Evolutionary conservation across 2,797 vertebrate species (phyloP), one percentile per base, ranked within the genome.

Genomic region (Pangasius djambal): DNA sequence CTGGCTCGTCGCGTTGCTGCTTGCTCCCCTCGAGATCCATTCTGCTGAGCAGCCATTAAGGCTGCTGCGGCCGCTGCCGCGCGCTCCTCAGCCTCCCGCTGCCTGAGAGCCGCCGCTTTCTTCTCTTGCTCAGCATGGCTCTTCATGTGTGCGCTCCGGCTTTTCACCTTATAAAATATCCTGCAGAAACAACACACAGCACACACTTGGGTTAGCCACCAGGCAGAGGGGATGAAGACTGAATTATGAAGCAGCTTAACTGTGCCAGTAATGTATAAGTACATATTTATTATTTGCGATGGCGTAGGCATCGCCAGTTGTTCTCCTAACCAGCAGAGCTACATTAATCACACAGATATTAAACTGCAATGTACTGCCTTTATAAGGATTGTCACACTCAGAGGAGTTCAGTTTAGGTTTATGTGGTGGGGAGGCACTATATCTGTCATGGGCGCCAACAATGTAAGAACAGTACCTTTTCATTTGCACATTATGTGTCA

Each of bases 91-190:
- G 94, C 97, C 92, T 98, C 97, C 13, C 94, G 96, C 92, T 96
- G 97, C 25, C 95, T 95, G 92, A 97, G 95, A 0, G 98, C 98
- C 0, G 98, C 98, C 0, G 98, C 98, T 92, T 99, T 99, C 96
- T 99, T 99, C 93, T 99, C 99, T 94, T 99, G 98, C 94, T 99
- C 98, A 0, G 98, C 97, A 0, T 99, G 99, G 94, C 98, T 99
- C 93, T 99, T 99, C 99, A 99, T 99, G 95, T 99, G 98, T 8
- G 98, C 98, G 0, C 98, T 99, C 92, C 99, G 98, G 93, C 98
- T 99, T 95, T 99, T 99, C 94, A 99, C 99, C 94, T 99, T 99
- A 94, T 92, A 97, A 95, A 99, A 99, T 88, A 99, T 94, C 95
- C 99, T 99, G 92, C 8, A 15, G 74, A 82, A 40, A 82, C 10